Evolutionary conservation across 2,113 vertebrate species (phyloP), one percentile per base, ranked within the genome.

Genomic region (Pseudopipra pipra): DNA sequence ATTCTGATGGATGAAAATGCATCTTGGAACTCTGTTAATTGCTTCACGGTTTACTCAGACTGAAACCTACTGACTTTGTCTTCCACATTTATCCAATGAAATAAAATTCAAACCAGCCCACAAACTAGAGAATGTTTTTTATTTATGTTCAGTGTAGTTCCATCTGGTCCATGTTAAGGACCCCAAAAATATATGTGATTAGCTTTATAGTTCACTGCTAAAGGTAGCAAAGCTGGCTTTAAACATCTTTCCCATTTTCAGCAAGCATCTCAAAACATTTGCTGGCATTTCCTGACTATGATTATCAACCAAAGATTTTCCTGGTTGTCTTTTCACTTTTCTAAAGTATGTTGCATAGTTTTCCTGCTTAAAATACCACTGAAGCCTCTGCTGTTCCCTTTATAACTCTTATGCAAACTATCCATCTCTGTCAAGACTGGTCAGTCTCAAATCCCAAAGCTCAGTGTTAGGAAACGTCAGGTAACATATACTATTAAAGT

Each of bases 71-170:
- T 94, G 80, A 89, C 76, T 82, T 54, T 68, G 78, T 76, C 94
- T 86, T 94, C 92, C 85, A 96, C 68, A 71, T 95, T 90, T 95
- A 94, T 80, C 91, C 92, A 89, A 63, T 56, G 89, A 95, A 95
- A 59, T 90, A 93, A 97, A 96, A 97, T 95, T 95, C 74, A 96
- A 98, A 95, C 93, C 96, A 95, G 92, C 87, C 79, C 88, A 85
- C 96, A 81, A 92, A 54, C 66, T 74, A 49, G 77, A 84, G 33
- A 79, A 77, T 91, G 80, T 89, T 97, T 96, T 95, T 94, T 97
- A 85, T 96, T 95, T 97, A 80, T 73, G 70, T 71, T 79, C 24
- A 62, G 75, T 90, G 56, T 61, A 55, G 77, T 79, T 97, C 93
- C 93, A 87, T 95, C 90, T 97, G 93, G 90, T 96, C 86, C 83